Evolutionary conservation across 1,140 invertebrate genomes (phyloP).

Genomic region (Forficula auricularia): DNA sequence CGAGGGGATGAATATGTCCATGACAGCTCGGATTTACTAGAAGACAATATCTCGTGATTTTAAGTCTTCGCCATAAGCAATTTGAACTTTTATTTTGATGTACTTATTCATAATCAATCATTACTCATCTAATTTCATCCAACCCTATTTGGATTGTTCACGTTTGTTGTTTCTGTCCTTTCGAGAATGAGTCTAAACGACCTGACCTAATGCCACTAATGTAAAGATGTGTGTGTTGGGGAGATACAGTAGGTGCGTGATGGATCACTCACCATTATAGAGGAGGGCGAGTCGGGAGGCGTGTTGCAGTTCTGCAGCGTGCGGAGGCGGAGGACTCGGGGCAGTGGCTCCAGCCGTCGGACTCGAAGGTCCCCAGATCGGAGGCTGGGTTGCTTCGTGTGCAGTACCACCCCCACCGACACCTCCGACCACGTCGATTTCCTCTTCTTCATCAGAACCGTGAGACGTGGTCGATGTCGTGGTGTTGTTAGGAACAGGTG

Average conservation of each 20-base stretch:
- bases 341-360: conserved; percentile 52
- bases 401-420: conserved; percentile 21
- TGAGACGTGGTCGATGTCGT: conserved; percentile 10
- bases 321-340: conserved; percentile 43
- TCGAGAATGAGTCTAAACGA: too few species aligned
- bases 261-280: conserved; percentile 39
- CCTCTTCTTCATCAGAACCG: conserved; percentile 49
- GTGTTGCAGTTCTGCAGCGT: background rate
- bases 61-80: too few species aligned
- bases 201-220: too few species aligned
- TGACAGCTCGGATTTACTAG: too few species aligned
- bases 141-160: too few species aligned
- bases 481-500: background rate
- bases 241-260: background rate
- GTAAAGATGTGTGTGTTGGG: too few species aligned
- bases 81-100: too few species aligned
- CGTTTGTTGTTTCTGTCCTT: too few species aligned
- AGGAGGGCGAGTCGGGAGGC: conserved; percentile 24
- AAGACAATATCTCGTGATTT: too few species aligned
- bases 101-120: too few species aligned
- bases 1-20: too few species aligned
- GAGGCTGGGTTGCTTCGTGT: conserved; percentile 23
- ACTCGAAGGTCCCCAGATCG: conserved; percentile 51
- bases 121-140: too few species aligned
- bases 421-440: conserved; percentile 62